phyloP scores from a whole-genome alignment of 1,140 invertebrate species.

The Zaprionus capensis region DNA sequence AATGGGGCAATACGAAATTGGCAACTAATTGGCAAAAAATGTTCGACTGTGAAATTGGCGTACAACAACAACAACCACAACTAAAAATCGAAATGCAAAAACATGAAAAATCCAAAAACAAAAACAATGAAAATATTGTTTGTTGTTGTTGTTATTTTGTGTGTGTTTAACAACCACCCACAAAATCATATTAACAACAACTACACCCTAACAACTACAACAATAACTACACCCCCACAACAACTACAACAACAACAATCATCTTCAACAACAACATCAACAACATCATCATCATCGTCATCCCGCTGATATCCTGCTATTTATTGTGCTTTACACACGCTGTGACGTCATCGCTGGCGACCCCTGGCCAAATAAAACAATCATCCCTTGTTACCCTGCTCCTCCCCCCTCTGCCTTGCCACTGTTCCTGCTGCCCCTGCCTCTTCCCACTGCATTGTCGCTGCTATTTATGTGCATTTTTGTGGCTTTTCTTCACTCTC shows the following conservation, averaged over 20 bases:
- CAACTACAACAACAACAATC: conserved; percentile 37
- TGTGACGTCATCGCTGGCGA: conserved; percentile 64
- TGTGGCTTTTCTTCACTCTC: conserved; percentile 54
- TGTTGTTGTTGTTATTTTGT: conserved; percentile 14
- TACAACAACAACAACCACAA: conserved; percentile 46
- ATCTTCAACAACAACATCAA: conserved; percentile 15
- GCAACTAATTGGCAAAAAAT: conserved; percentile 73
- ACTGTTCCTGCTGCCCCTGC: background rate
- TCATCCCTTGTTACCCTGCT: background rate
- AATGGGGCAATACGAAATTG: conserved; percentile 43
- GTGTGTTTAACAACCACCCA: conserved; percentile 55
- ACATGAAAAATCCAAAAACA: background rate
- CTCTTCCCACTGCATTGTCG: background rate
- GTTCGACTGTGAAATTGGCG: conserved; percentile 60
- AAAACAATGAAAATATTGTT: conserved; percentile 42
- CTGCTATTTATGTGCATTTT: conserved; percentile 79
- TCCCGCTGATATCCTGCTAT: conserved; percentile 73
- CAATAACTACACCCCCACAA: conserved; percentile 20
- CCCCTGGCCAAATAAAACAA: background rate
- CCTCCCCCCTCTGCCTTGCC: background rate
- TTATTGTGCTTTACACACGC: conserved; percentile 69
- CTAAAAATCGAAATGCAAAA: conserved; percentile 42
- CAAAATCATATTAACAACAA: conserved; percentile 55
- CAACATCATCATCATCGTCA: conserved; percentile 66
- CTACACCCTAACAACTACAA: conserved; percentile 48